Percentiles rank a stretch among this genome's conserved stretches.
phyloP scores from a whole-genome alignment of 2,888 invertebrate species.

The Idaea biselata region DNA sequence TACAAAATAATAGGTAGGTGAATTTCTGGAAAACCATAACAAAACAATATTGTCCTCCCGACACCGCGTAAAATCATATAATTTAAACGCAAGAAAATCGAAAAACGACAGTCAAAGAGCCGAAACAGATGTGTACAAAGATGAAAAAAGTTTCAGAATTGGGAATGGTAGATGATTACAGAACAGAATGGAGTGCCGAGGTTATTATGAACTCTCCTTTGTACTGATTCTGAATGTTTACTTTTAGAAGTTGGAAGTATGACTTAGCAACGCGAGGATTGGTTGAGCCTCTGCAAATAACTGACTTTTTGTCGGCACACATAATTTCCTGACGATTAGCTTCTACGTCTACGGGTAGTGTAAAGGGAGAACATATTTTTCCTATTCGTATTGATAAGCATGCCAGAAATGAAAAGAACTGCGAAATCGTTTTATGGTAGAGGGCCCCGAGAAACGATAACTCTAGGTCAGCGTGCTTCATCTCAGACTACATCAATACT shows the following conservation, averaged over 20 bases:
- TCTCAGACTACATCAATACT: too few species aligned
- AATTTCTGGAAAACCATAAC: background rate
- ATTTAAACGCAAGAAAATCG: constrained; percentile 50
- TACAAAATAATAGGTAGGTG: background rate
- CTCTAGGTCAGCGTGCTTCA: too few species aligned
- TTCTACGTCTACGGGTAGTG: too few species aligned
- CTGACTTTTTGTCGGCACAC: background rate
- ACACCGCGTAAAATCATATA: constrained; percentile 17
- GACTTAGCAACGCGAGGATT: constrained; percentile 45
- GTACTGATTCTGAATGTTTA: constrained; percentile 72
- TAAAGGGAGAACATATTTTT: too few species aligned
- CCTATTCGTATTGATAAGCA: too few species aligned
- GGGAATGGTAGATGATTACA: constrained; percentile 74
- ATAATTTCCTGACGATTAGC: too few species aligned
- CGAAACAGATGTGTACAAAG: constrained; percentile 75
- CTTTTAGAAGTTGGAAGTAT: constrained; percentile 59
- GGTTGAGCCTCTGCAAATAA: background rate
- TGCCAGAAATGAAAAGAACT: too few species aligned
- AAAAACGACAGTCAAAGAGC: constrained; percentile 54
- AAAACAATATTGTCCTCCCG: background rate
- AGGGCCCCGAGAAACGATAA: too few species aligned
- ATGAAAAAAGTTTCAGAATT: constrained; percentile 77
- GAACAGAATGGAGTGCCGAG: constrained; percentile 73
- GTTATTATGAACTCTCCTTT: constrained; percentile 74
- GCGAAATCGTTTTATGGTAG: too few species aligned